Percentiles rank a stretch among this genome's conserved stretches.
These are phyloP conservation scores for Oncorhynchus clarkii DNA, from an alignment of 2,113 vertebrate species.

Conservation along the genomic window DNA sequence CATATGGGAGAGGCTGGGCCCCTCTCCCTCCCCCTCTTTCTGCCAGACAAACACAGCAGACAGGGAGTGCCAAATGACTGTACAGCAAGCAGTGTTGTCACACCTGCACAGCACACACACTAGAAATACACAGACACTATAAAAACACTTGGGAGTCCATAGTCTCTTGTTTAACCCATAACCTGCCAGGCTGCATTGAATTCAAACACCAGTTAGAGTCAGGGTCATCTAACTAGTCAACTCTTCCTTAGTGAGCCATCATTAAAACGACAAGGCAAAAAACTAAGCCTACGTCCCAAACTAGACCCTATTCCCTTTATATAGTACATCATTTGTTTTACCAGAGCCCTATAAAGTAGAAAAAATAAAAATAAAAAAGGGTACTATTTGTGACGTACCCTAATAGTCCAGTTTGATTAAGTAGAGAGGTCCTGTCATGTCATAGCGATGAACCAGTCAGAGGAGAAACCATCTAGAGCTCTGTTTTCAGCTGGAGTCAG, in stretches of 20 bases:
- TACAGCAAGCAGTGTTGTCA: slow-evolving; percentile 6
- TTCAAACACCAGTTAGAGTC: not conserved
- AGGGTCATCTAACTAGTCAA: too few relatives aligned
- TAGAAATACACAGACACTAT: too few relatives aligned
- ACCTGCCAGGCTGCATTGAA: not conserved
- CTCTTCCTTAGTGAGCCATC: not conserved
- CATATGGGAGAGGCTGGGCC: slow-evolving; percentile 20
- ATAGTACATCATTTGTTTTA: too few relatives aligned
- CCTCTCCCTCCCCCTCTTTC: too few relatives aligned
- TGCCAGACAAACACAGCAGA: slow-evolving; percentile 25
- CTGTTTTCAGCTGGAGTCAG: slow-evolving; percentile 37
- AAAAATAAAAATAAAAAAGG: too few relatives aligned
- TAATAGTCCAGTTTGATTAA: slow-evolving; percentile 47
- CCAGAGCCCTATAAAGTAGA: too few relatives aligned
- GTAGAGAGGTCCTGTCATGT: slow-evolving; percentile 49
- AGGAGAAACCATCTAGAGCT: slow-evolving; percentile 54
- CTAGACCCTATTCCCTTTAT: too few relatives aligned
- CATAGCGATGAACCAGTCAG: slow-evolving; percentile 54
- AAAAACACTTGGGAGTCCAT: not conserved
- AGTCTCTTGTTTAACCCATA: slow-evolving; percentile 10
- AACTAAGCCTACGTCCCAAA: not conserved
- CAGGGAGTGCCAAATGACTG: slow-evolving; percentile 6
- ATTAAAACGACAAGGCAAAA: slow-evolving; percentile 32
- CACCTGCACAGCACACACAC: slow-evolving; percentile 23
- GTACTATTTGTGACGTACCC: too few relatives aligned